Evolutionary conservation across 2,113 vertebrate species (phyloP).

Genomic region (Oncorhynchus clarkii): DNA sequence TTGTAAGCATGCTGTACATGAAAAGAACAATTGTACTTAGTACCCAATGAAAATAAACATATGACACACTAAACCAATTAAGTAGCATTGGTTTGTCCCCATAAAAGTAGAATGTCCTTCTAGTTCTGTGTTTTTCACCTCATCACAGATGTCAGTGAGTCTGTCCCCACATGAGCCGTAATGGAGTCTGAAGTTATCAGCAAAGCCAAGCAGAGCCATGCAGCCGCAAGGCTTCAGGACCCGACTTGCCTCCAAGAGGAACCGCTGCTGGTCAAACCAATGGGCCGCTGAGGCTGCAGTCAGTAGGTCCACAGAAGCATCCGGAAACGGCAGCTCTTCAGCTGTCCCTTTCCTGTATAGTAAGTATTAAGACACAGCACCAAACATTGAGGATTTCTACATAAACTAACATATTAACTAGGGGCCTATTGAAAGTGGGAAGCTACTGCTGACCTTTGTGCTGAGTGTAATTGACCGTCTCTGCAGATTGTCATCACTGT

Average conservation of each 20-base stretch:
- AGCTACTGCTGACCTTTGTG: not conserved
- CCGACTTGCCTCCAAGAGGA: constrained; percentile 70
- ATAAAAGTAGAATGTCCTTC: no score
- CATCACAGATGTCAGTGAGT: constrained; percentile 60
- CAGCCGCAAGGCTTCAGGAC: constrained; percentile 76
- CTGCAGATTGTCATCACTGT: not conserved
- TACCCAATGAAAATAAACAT: no score
- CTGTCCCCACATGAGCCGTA: constrained; percentile 67
- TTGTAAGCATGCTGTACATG: not conserved
- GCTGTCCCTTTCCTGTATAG: constrained; percentile 68
- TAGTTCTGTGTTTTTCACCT: constrained; percentile 58
- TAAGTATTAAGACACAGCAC: not conserved
- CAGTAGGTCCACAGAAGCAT: constrained; percentile 76
- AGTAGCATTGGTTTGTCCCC: no score
- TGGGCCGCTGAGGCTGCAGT: constrained; percentile 74
- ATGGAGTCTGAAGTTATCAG: constrained; percentile 31
- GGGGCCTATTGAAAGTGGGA: not conserved
- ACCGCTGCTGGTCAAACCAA: constrained; percentile 75
- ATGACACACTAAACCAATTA: no score
- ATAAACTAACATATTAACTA: not conserved
- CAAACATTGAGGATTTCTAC: not conserved
- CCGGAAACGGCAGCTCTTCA: constrained; percentile 73
- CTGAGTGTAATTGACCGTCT: not conserved
- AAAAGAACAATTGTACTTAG: not conserved
- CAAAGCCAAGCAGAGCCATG: constrained; percentile 72